Evolutionary conservation across 2,888 invertebrate species (phyloP), one percentile per base, ranked within the genome.

Genomic region (Branchipolynoe longqiensis): DNA sequence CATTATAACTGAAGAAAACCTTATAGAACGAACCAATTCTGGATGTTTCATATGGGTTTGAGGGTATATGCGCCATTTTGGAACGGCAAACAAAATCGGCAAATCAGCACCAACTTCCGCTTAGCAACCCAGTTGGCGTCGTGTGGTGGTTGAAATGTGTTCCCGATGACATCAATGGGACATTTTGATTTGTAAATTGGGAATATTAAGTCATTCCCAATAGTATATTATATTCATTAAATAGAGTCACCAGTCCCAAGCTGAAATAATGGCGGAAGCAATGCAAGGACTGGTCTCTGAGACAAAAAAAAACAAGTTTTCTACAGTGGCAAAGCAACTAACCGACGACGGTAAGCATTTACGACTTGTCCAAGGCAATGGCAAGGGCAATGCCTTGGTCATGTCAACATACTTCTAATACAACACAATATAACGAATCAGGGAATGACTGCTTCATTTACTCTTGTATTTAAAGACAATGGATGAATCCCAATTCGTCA

Each of bases 301-400:
- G 73, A 92, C 92, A 90, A 92, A 91, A 88, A 92, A 91, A 83
- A 92, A 91, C 81, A 91, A 89, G 88, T 92, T 89, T 90, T 92
- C 92, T 3, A 87, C 90, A 12, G 91, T 93, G 54, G 90, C 89
- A 82, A 89, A 90, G 78, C 87, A 86, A 58, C 87, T 93, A 36
- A 91, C 92, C 6, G 93, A 93, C 83, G 91, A 92, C 69, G 93
- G 93, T 93, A 87, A 90, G 92, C 25, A n/a, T 28, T 18, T n/a
- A n/a, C n/a, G n/a, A n/a, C n/a, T n/a, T n/a, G n/a, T n/a, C n/a
- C n/a, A n/a, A n/a, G n/a, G n/a, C n/a, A n/a, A n/a, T n/a, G n/a
- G n/a, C n/a, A n/a, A n/a, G n/a, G n/a, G n/a, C n/a, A n/a, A n/a
- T n/a, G n/a, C n/a, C n/a, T n/a, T n/a, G n/a, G n/a, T n/a, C n/a